Base-by-base conservation (phyloP, 2,888 invertebrate genomes). In the Entomobrya proxima region DNA sequence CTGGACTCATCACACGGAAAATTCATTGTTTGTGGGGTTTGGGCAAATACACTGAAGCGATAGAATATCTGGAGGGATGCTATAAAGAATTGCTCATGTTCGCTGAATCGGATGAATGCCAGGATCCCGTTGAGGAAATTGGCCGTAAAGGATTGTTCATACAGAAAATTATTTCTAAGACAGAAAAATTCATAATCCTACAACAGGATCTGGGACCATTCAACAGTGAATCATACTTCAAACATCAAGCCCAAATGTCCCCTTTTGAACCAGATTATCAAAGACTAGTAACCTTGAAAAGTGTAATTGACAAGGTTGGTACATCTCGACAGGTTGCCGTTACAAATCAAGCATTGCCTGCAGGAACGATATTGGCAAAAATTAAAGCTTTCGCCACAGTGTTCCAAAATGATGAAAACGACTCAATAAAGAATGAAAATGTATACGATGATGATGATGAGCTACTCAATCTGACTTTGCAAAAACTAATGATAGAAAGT, bases 21-120 rank as follows among this genome's bases (percentile, higher is more conserved):
- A 37, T 67, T 5, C 77, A 84, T 58, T 84, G 84, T n/a, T 44
- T 61, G 24, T 86, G 61, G 83, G 86, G 69, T 13, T 55, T 75
- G 3, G 64, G 76, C 1, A 44, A 67, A 15, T 86, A 79, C n/a
- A 55, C 83, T 5, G 79, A 83, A 11, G 67, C 86, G 0, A 32
- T 75, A 15, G 75, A 75, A 13, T 79, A 67, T 18, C 24, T 84
- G 0, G 69, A 58, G 35, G 9, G 11, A 21, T 27, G 67, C 13
- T 55, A 77, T 7, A 30, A 55, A 58, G 47, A 61, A 0, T 18
- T 27, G 18, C 11, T 55, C 21, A 1, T 35, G 58, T 32, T n/a
- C 1, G 3, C 24, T n/a, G 78, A 78, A 1, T n/a, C n/a, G n/a
- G n/a, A n/a, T n/a, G n/a, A n/a, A n/a, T n/a, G n/a, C n/a, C 1